phyloP scores from a whole-genome alignment of 2,888 invertebrate genomes.

The Andrena chrysosceles region DNA sequence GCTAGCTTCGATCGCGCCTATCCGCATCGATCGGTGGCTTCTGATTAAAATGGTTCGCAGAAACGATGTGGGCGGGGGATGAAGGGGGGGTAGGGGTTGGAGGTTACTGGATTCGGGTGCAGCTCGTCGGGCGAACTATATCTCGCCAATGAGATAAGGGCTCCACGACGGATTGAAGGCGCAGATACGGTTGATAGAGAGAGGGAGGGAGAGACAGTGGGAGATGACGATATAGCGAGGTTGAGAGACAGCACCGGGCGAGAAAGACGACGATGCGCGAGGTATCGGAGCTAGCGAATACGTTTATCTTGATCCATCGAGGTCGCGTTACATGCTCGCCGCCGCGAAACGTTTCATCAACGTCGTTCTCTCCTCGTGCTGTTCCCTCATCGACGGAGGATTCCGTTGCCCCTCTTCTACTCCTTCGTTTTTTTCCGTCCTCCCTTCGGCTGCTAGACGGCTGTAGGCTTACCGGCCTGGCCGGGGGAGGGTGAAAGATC shows the following conservation, averaged over 20 bases:
- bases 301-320: conserved; percentile 69
- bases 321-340: conserved; percentile 66
- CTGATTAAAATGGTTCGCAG: conserved; percentile 61
- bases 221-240: conserved; percentile 11
- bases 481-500: not conserved
- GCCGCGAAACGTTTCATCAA: conserved; percentile 67
- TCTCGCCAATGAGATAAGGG: conserved; percentile 70
- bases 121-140: conserved; percentile 51
- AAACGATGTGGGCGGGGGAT: not conserved
- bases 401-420: not conserved
- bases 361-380: conserved; percentile 51
- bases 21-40: conserved; percentile 43
- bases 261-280: conserved; percentile 32
- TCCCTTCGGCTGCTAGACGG: not conserved
- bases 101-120: conserved; percentile 34
- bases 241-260: conserved; percentile 2
- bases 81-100: too few species aligned
- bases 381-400: conserved; percentile 34
- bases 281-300: conserved; percentile 64
- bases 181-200: conserved; percentile 32
- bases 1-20: conserved; percentile 49
- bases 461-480: conserved; percentile 1
- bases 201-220: not conserved
- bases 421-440: not conserved
- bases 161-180: conserved; percentile 55